phyloP scores from a whole-genome alignment of 2,888 invertebrate genomes.

The Pilophorus perplexus region DNA sequence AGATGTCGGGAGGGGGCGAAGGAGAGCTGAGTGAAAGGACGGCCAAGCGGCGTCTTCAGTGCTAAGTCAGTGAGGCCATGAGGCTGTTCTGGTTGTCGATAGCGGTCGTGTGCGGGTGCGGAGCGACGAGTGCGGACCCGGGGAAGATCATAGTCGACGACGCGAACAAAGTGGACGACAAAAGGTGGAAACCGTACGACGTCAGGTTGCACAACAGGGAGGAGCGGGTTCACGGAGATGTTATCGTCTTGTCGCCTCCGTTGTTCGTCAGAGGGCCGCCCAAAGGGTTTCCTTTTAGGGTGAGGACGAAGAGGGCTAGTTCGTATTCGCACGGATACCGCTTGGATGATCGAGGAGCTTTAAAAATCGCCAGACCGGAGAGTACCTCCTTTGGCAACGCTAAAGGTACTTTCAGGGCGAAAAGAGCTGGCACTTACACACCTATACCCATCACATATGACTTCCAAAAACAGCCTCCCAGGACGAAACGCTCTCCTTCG shows the following conservation, averaged over 20 bases:
- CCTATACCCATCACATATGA: too few relatives aligned
- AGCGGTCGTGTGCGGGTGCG: not conserved
- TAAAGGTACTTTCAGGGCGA: too few relatives aligned
- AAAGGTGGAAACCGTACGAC: slow-evolving; percentile 20
- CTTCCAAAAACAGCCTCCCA: too few relatives aligned
- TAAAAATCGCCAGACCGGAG: not conserved
- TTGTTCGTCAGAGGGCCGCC: slow-evolving; percentile 35
- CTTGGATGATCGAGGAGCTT: too few relatives aligned
- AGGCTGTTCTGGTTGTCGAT: slow-evolving; percentile 36
- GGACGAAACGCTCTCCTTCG: too few relatives aligned
- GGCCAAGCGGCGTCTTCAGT: not conserved
- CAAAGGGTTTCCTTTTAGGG: slow-evolving; percentile 34
- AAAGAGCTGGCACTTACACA: too few relatives aligned
- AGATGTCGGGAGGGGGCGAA: too few relatives aligned
- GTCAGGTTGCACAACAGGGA: not conserved
- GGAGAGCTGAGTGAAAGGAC: not conserved
- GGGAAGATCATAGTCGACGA: slow-evolving; percentile 33
- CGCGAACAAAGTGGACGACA: slow-evolving; percentile 1
- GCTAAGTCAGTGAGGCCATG: slow-evolving; percentile 12
- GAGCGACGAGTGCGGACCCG: not conserved
- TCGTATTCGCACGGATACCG: not conserved
- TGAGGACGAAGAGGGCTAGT: not conserved
- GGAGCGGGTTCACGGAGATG: slow-evolving; percentile 37
- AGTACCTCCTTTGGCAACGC: too few relatives aligned
- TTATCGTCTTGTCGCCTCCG: slow-evolving; percentile 33